These are phyloP conservation scores for Cyanoramphus novaezelandiae DNA, from an alignment of 2,113 vertebrate species.

Conservation along the genomic window DNA sequence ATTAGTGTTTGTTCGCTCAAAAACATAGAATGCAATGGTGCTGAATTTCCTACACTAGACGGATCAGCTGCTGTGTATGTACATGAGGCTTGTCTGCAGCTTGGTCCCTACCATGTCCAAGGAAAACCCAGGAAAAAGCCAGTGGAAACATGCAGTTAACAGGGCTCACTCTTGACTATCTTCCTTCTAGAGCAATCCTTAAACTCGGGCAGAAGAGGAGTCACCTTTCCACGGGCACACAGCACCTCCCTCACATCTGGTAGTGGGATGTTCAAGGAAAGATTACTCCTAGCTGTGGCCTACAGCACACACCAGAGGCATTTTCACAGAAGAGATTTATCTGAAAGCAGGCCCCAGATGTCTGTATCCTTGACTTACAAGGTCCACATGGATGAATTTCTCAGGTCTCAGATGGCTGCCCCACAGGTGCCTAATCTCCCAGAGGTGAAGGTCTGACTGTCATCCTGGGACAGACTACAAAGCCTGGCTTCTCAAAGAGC, in stretches of 20 bases:
- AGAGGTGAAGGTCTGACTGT: conserved; percentile 9
- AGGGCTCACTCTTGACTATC: neutral
- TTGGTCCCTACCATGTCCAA: neutral
- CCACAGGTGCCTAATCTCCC: conserved; percentile 12
- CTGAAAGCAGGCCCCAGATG: conserved; percentile 6
- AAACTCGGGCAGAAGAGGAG: neutral
- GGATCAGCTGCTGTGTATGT: neutral
- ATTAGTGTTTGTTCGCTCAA: neutral
- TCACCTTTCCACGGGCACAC: neutral
- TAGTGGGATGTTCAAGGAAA: neutral
- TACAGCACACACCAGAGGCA: neutral
- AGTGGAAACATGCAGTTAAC: neutral
- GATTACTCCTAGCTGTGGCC: neutral
- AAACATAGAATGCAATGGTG: neutral
- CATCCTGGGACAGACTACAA: neutral
- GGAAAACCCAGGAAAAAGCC: neutral
- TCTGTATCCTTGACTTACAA: neutral
- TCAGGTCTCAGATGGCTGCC: neutral
- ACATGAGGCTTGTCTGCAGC: neutral
- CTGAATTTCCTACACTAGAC: neutral
- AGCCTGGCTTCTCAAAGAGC: neutral
- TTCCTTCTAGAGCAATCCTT: neutral
- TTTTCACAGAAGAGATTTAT: conserved; percentile 20
- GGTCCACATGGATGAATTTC: conserved; percentile 24
- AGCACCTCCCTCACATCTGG: neutral